Base-by-base conservation (phyloP, 2,797 vertebrate genomes). In the Ambastaia sidthimunki region DNA sequence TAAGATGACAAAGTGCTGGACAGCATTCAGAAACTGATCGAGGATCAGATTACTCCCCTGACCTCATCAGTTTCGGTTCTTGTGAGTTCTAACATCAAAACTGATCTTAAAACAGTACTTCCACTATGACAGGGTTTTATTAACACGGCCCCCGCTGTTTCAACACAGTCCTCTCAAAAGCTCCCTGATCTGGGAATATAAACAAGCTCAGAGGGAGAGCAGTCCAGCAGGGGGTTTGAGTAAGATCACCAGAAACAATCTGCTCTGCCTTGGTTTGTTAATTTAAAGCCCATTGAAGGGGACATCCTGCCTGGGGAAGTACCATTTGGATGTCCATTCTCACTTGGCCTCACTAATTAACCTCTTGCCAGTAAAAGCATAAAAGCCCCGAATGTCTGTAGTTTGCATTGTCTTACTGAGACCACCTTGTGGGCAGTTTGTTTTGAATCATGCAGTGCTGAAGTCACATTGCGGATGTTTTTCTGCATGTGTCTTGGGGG, bases 221-320 rank as follows among this genome's bases (percentile, higher is more conserved):
- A 60, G 44, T 70, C 67, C 73, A 81, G 67, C 72, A 47, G 78
- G 79, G 55, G 67, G 73, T 54, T 81, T 76, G 74, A 63, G 71
- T 78, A 37, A 78, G 54, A 67, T 83, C 71, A 63, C 57, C 16
- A 15, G 47, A 44, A 57, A 71, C 62, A 60, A 57, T 74, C 62
- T 79, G 63, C 76, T 75, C 62, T 67, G 44, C 60, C 74, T 74
- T 71, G 75, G 50, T 72, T 70, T 76, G 83, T 78, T 85, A 78
- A 82, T 88, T 87, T 86, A 74, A 85, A 85, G 80, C 78, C 71
- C 48, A 85, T 78, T 84, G 77, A 81, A 37, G 76, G 44, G 52
- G 54, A 80, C 66, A 44, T 71, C 82, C 80, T 80, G 59, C 69
- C 31, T 76, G 54, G 68, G 34, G 73, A 80, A 80, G 81, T 80